Conservation (phyloP, 2,888 invertebrate genomes). For the Plagiodera versicolora region DNA sequence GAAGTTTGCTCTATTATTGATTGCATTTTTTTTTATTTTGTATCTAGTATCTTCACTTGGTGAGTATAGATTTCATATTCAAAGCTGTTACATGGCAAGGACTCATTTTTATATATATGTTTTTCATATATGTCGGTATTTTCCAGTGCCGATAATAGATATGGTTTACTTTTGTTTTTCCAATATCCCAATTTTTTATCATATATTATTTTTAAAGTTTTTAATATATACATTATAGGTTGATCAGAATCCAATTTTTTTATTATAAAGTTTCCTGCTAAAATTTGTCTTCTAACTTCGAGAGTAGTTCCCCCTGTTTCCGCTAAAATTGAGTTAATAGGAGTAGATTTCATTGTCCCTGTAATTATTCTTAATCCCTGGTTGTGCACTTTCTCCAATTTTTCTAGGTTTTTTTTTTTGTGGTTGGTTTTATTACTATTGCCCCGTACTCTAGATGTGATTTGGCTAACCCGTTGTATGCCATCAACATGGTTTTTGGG, state of each 20-base stretch:
- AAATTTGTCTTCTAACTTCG: neutral
- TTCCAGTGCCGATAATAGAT: neutral
- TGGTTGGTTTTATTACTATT: too few relatives aligned
- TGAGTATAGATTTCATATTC: neutral
- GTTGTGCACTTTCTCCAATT: neutral
- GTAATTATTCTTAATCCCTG: neutral
- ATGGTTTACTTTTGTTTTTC: neutral
- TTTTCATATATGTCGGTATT: neutral
- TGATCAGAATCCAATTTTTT: neutral
- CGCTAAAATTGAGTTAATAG: too few relatives aligned
- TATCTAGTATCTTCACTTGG: neutral
- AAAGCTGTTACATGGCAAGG: neutral
- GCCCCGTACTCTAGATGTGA: slow-evolving; percentile 23
- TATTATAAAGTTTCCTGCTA: neutral
- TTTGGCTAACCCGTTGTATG: slow-evolving; percentile 16
- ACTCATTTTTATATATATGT: neutral
- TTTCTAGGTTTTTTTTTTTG: neutral
- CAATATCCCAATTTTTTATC: neutral
- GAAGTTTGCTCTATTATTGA: too few relatives aligned
- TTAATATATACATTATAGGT: neutral
- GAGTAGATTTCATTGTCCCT: too few relatives aligned
- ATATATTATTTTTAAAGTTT: neutral
- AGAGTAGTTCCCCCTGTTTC: too few relatives aligned
- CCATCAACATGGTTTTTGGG: slow-evolving; percentile 13
- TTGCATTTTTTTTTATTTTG: too few relatives aligned